phyloP scores from a whole-genome alignment of 2,888 invertebrate species.

The Synanthedon tipuliformis region DNA sequence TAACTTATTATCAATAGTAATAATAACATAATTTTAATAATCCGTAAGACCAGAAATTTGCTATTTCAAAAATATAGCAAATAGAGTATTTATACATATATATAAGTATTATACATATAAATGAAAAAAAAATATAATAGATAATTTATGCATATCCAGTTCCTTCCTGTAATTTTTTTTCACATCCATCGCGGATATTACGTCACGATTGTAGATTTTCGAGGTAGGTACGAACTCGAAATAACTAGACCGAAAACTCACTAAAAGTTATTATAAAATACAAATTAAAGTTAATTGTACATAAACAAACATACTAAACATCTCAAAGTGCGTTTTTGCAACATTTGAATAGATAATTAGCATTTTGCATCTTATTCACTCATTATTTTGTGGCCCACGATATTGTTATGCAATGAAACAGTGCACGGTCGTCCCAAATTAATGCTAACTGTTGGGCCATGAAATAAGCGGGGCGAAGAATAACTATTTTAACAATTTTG shows the following conservation, averaged over 20 bases:
- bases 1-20: too few relatives aligned
- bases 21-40: too few relatives aligned
- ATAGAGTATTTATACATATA: too few relatives aligned
- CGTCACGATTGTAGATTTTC: background rate
- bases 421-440: slow-evolving; percentile 3
- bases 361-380: background rate
- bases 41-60: too few relatives aligned
- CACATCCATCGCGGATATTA: background rate
- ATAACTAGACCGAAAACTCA: background rate
- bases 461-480: background rate
- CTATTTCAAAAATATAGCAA: too few relatives aligned
- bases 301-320: background rate
- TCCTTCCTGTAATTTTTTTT: background rate
- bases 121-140: too few relatives aligned
- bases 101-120: too few relatives aligned
- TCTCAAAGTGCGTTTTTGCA: background rate
- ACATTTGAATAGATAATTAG: background rate
- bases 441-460: background rate
- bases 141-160: too few relatives aligned
- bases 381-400: slow-evolving; percentile 1
- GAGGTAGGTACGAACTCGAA: background rate
- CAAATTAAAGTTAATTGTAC: background rate
- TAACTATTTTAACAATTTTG: too few relatives aligned
- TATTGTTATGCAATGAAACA: slow-evolving; percentile 4
- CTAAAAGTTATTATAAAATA: background rate